Evolutionary conservation across 2,797 vertebrate species (phyloP), one percentile per base, ranked within the genome.

Genomic region (Iguana delicatissima): DNA sequence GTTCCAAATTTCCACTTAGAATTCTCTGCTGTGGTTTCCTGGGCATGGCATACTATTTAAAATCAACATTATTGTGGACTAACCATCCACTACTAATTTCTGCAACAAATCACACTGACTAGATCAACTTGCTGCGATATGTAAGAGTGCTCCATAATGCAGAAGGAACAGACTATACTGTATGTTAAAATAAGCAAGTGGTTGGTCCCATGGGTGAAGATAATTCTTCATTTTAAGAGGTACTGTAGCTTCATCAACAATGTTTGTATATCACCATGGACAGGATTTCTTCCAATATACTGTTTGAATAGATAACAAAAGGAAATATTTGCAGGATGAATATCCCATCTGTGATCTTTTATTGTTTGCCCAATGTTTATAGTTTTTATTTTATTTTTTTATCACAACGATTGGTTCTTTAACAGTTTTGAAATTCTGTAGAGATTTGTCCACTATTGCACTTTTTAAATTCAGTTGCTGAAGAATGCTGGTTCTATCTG

Each of bases 381-480:
- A 94, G 88, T 38, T 91, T 95, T 94, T 90, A 92, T 94, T 2
- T 0, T 89, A 95, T 95, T 94, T 89, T 94, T 96, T 96, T n/a
- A 95, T 91, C 93, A 92, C 93, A 94, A 92, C 96, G 95, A 94
- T 93, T 83, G 88, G 94, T 96, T 96, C 94, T 84, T 92, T 94
- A 95, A 89, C 94, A 18, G 85, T 86, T 96, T 96, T 90, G 90
- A 93, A 95, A 96, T 96, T 95, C 90, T 80, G 93, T 95, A 92
- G 89, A 93, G 89, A 88, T 94, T 86, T 96, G 92, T 94, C 95
- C 93, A 93, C 77, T 46, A 42, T 90, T 93, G 82, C 95, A 94
- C 87, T 93, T 92, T 94, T 94, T 95, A 95, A 96, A 96, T 94
- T 92, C 88, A 91, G 42, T 87, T 94, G 94, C 87, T 95, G 93